A percentile compares a stretch with the other conserved stretches of the same genome.
These are phyloP conservation scores for Abrostola triplasia DNA, from an alignment of 2,888 invertebrate genomes.

Conservation along the genomic window DNA sequence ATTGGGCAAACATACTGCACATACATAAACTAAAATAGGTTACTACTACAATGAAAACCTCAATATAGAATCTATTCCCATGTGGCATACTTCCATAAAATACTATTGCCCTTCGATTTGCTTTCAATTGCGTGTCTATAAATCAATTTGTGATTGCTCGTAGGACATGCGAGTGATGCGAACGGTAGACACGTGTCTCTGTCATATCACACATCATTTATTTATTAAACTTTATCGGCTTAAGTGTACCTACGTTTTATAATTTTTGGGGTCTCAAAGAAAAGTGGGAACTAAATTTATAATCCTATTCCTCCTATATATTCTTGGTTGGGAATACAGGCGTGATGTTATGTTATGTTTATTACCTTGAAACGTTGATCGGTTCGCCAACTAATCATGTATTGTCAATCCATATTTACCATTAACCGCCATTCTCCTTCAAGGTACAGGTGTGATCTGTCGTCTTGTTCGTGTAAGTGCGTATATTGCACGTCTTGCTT, in stretches of 20 bases:
- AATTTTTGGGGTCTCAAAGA: too few relatives aligned
- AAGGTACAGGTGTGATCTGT: background rate
- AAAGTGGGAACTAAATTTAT: background rate
- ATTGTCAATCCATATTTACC: conserved; percentile 2
- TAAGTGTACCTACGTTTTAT: background rate
- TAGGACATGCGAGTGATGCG: background rate
- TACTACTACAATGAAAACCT: background rate
- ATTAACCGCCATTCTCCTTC: background rate
- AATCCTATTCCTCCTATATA: too few relatives aligned
- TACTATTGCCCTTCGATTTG: background rate
- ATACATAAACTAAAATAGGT: background rate
- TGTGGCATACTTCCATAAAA: background rate
- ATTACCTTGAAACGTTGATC: background rate
- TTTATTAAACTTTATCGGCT: background rate
- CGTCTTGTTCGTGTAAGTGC: conserved; percentile 6
- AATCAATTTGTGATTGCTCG: conserved; percentile 2
- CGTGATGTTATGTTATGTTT: background rate
- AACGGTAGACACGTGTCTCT: background rate
- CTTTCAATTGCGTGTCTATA: conserved; percentile 6
- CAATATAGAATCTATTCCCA: background rate
- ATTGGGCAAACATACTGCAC: too few relatives aligned
- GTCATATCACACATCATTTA: background rate
- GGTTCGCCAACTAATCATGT: background rate
- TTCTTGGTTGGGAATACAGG: too few relatives aligned
- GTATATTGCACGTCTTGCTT: conserved; percentile 20